Conservation (phyloP, 2,888 invertebrate genomes). For the Lycaena phlaeas region DNA sequence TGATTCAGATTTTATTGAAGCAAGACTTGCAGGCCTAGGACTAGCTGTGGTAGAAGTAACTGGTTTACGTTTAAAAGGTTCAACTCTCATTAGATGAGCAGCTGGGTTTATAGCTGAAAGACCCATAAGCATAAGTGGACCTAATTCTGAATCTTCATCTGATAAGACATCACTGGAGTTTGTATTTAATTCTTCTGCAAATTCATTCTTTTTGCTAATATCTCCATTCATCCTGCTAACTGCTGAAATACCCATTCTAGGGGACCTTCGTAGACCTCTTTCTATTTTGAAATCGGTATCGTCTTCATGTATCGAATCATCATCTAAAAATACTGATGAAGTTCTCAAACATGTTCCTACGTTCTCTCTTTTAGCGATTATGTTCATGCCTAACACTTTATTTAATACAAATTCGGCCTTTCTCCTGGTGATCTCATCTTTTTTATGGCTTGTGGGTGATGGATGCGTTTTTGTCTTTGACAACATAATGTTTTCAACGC, state of each 20-base stretch:
- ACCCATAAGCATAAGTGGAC: slow-evolving; percentile 79
- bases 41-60: slow-evolving; percentile 35
- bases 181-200: slow-evolving; percentile 46
- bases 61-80: slow-evolving; percentile 64
- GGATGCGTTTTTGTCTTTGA: slow-evolving; percentile 49
- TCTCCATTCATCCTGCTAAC: slow-evolving; percentile 67
- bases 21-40: slow-evolving; percentile 63
- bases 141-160: slow-evolving; percentile 75
- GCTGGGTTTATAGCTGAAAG: slow-evolving; percentile 76
- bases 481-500: slow-evolving; percentile 62
- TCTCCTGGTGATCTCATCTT: slow-evolving; percentile 59
- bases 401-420: slow-evolving; percentile 64
- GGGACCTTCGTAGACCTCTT: slow-evolving; percentile 54
- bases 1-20: slow-evolving; percentile 51
- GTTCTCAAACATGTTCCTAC: slow-evolving; percentile 56
- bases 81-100: slow-evolving; percentile 72
- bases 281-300: slow-evolving; percentile 56
- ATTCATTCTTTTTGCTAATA: slow-evolving; percentile 55
- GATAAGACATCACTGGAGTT: slow-evolving; percentile 47
- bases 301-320: slow-evolving; percentile 54
- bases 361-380: slow-evolving; percentile 57
- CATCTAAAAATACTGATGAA: slow-evolving; percentile 61
- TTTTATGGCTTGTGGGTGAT: slow-evolving; percentile 50
- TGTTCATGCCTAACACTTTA: slow-evolving; percentile 65
- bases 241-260: slow-evolving; percentile 61